Base-by-base conservation (phyloP, 2,113 vertebrate genomes). In the Heterochromis multidens region DNA sequence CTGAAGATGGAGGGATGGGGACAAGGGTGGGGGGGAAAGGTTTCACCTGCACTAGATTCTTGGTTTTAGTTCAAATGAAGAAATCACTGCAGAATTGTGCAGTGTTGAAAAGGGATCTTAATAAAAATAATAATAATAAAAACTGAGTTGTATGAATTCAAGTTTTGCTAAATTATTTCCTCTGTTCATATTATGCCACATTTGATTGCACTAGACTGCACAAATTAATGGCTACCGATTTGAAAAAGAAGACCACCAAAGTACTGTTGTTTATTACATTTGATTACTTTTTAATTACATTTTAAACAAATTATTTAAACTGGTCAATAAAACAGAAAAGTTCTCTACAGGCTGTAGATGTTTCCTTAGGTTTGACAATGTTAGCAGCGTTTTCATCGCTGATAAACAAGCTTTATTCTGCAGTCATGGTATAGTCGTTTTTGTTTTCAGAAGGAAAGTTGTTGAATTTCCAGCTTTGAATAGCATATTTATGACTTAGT, bases 31-130 rank as follows among this genome's bases (percentile, higher is more conserved):
- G 2, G 21, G 67, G 12, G 5, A 65, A 79, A 33, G 12, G 80
- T 85, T 91, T 88, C 3, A 37, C 70, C 80, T 67, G 8, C 85
- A 87, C 87, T 62, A 78, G 83, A 82, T 79, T 77, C 74, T 52
- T 16, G 62, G 87, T 87, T 93, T 93, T 35, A 76, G 56, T 60
- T 86, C 3, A 62, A 46, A 80, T 19, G n/a, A 35, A 72, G 27
- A 54, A 77, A 23, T 76, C 14, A 31, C 8, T 33, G 59, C 27
- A 74, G 31, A 11, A 54, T 14, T 27, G 46, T 74, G 70, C 25
- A 14, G 46, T 14, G 19, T 31, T 33, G 46, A 74, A 74, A 74
- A 74, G 19, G 3, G 70, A 74, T 31, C 46, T 12, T 31, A 52
- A 49, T 49, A 21, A 52, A 70, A 74, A 13, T 29, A 14, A 70